Evolutionary conservation across 1,140 invertebrate species (phyloP).

Genomic region (Sarcophaga bullata): DNA sequence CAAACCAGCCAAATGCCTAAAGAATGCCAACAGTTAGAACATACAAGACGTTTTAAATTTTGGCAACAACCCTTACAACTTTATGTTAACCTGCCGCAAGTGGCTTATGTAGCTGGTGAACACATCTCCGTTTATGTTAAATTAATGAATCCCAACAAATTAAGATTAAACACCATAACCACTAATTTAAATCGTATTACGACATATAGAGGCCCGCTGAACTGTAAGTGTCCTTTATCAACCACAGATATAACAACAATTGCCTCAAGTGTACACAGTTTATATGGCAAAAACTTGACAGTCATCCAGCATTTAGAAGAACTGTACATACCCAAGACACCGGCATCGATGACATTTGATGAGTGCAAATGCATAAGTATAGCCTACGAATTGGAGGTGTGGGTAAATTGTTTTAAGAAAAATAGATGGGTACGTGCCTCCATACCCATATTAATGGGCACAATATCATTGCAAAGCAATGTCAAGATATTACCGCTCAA

Average conservation of each 20-base stretch:
- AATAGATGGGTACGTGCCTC: slow-evolving; percentile 66
- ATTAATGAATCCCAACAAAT: slow-evolving; percentile 56
- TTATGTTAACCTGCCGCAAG: slow-evolving; percentile 52
- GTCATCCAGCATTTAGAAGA: slow-evolving; percentile 56
- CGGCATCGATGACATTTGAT: slow-evolving; percentile 72
- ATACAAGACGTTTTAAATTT: slow-evolving; percentile 49
- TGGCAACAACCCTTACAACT: slow-evolving; percentile 55
- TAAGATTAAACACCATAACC: slow-evolving; percentile 66
- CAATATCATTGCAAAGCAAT: slow-evolving; percentile 59
- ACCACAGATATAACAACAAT: slow-evolving; percentile 65
- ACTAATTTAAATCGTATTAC: slow-evolving; percentile 64
- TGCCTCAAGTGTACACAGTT: slow-evolving; percentile 68
- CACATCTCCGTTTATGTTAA: slow-evolving; percentile 54
- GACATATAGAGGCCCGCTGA: slow-evolving; percentile 48
- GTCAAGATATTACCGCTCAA: not conserved
- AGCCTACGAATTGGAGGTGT: slow-evolving; percentile 74
- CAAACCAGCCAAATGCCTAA: not conserved
- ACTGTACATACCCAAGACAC: slow-evolving; percentile 73
- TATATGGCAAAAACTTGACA: slow-evolving; percentile 66
- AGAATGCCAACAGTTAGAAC: slow-evolving; percentile 45
- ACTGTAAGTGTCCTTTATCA: slow-evolving; percentile 44
- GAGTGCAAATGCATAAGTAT: slow-evolving; percentile 77
- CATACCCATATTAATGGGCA: slow-evolving; percentile 68
- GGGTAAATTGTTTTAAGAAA: slow-evolving; percentile 53
- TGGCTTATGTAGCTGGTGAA: slow-evolving; percentile 54